A percentile compares a stretch with the other conserved stretches of the same genome.
Conservation (phyloP, 2,888 invertebrate genomes). For the Eupithecia vulgata region DNA sequence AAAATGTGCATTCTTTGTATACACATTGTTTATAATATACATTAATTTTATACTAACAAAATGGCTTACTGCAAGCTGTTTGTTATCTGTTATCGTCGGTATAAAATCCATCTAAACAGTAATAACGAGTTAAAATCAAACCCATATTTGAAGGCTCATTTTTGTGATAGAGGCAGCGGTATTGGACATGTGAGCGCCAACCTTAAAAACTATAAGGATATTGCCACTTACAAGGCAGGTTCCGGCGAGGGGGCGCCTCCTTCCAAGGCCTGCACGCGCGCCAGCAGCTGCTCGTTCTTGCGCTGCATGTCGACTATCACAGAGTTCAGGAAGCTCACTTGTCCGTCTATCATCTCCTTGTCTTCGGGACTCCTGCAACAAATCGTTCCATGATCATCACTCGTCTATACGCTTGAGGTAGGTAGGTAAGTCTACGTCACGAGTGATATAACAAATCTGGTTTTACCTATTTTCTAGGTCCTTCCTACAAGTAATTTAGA, state of each 20-base stretch:
- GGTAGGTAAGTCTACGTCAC: background rate
- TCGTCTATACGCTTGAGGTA: background rate
- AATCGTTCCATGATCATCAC: background rate
- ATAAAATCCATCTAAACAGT: too few relatives aligned
- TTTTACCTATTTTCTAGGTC: background rate
- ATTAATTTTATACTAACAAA: too few relatives aligned
- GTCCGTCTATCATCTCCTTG: constrained; percentile 86
- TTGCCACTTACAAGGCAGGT: constrained; percentile 61
- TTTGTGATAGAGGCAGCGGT: too few relatives aligned
- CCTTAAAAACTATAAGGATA: too few relatives aligned
- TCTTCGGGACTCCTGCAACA: constrained; percentile 79
- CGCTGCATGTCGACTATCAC: constrained; percentile 98
- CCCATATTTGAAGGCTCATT: too few relatives aligned
- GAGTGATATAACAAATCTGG: background rate
- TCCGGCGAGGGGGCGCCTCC: constrained; percentile 77
- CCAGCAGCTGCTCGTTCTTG: constrained; percentile 93
- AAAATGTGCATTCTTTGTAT: too few relatives aligned
- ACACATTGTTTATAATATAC: too few relatives aligned
- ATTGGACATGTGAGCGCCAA: too few relatives aligned
- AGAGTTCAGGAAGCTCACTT: constrained; percentile 96
- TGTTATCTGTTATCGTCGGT: too few relatives aligned
- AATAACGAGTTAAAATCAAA: too few relatives aligned
- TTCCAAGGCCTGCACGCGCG: constrained; percentile 91
- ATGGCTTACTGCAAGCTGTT: too few relatives aligned
- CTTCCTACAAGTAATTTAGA: background rate